phyloP scores from a whole-genome alignment of 2,797 vertebrate genomes.

The Danio tinwini region DNA sequence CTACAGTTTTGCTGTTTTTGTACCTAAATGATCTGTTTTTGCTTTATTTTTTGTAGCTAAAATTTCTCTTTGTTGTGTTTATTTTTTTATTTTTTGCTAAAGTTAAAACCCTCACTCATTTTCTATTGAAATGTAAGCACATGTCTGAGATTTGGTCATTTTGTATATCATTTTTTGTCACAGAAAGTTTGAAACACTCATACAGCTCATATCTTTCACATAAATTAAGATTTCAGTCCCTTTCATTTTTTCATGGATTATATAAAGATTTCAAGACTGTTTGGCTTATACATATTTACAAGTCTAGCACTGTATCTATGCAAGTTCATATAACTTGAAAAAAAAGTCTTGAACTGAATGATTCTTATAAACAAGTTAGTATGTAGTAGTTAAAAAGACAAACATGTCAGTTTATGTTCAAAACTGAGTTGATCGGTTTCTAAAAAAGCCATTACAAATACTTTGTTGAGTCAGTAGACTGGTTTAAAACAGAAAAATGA shows the following conservation, averaged over 20 bases:
- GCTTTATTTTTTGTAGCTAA: background rate
- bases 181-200: conserved; percentile 74
- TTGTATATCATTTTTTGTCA: conserved; percentile 48
- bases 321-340: conserved; percentile 76
- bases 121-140: background rate
- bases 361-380: background rate
- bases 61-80: background rate
- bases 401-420: background rate
- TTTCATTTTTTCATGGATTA: conserved; percentile 60
- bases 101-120: background rate
- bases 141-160: background rate
- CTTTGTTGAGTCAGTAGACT: background rate
- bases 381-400: conserved; percentile 9
- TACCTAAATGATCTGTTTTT: too few relatives aligned
- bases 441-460: conserved; percentile 30
- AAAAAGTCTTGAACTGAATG: conserved; percentile 42
- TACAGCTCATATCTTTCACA: conserved; percentile 67
- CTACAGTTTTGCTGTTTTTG: too few relatives aligned
- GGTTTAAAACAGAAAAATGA: background rate
- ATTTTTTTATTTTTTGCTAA: background rate
- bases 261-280: conserved; percentile 55
- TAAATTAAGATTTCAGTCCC: conserved; percentile 61
- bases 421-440: background rate
- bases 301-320: conserved; percentile 81
- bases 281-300: conserved; percentile 64